Percentiles rank a stretch among this genome's conserved stretches.
Evolutionary conservation across 1,140 invertebrate species (phyloP).

Genomic region (Eupristina koningsbergeri): DNA sequence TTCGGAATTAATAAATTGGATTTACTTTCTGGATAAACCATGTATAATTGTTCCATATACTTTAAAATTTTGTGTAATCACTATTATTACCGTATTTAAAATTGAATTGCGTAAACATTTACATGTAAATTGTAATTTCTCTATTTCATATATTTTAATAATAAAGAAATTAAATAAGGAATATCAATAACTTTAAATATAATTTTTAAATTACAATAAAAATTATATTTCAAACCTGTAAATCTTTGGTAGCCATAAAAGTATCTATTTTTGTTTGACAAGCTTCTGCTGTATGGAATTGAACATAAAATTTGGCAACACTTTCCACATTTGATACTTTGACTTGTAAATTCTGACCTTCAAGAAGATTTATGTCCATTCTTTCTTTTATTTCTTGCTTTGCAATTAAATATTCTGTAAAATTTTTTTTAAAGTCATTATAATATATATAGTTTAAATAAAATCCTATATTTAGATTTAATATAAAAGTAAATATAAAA

Average conservation of each 20-base stretch:
- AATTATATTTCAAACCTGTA: slow-evolving; percentile 57
- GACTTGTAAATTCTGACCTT: slow-evolving; percentile 65
- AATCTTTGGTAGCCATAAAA: slow-evolving; percentile 62
- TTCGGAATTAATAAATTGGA: too few relatives aligned
- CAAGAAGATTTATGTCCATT: slow-evolving; percentile 65
- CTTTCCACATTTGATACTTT: slow-evolving; percentile 64
- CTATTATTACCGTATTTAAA: too few relatives aligned
- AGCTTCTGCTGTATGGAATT: slow-evolving; percentile 62
- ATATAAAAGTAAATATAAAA: not conserved
- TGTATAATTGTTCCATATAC: too few relatives aligned
- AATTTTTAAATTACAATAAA: not conserved
- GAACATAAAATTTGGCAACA: slow-evolving; percentile 67
- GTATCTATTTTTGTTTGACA: slow-evolving; percentile 58
- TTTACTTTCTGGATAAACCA: too few relatives aligned
- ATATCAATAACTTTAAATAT: not conserved
- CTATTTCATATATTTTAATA: not conserved
- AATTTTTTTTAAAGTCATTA: not conserved
- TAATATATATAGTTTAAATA: not conserved
- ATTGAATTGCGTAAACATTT: too few relatives aligned
- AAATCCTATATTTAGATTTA: not conserved
- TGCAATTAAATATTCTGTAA: slow-evolving; percentile 10
- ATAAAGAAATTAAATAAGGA: not conserved
- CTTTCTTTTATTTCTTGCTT: slow-evolving; percentile 28
- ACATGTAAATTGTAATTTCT: too few relatives aligned
- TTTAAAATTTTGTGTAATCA: too few relatives aligned